Base-by-base conservation (phyloP, 2,113 vertebrate genomes). In the Eupsittula cactorum region DNA sequence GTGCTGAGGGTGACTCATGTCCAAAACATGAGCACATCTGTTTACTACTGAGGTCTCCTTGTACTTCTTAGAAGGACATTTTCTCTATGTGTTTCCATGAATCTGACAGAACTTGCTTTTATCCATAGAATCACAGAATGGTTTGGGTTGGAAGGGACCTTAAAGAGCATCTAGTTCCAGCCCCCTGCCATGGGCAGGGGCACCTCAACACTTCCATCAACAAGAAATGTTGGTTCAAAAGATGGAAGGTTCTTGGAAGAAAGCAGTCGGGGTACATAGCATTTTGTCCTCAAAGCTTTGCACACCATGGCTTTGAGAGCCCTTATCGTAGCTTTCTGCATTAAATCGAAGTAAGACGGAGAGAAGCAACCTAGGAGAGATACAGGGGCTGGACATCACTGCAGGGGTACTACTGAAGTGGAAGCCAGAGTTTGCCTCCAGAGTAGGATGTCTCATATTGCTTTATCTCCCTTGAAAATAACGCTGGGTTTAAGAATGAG, bases 21-120 rank as follows among this genome's bases (percentile, higher is more conserved):
- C 94, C 86, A 71, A 86, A 93, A 68, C 74, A 78, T 31, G 60
- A 92, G 73, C 62, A 64, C 55, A 76, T 75, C 80, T 78, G 41
- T 84, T 91, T 69, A 60, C 86, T 60, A 13, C 44, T 2, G 4
- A 46, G 49, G 13, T 41, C 33, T 69, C 17, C 19, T 2, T 60
- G 77, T 39, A 13, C 29, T 88, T 91, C 44, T 44, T 37, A 94
- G 81, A 53, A 89, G 74, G 70, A 50, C 55, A 17, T 78, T 81
- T 65, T 63, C 41, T 76, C 9, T 46, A 6, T 39, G 64, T 86
- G 8, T 76, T 85, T 89, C 77, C 35, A 3, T 33, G 44, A 69
- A 64, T 71, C 74, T 93, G 83, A 37, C 64, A 57, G 55, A 88
- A 46, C 23, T 83, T 77, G 49, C 68, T 92, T 94, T 89, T 50